Percentiles rank a stretch among this genome's conserved stretches.
phyloP scores from a whole-genome alignment of 1,140 invertebrate species.

The Octopus sinensis region DNA sequence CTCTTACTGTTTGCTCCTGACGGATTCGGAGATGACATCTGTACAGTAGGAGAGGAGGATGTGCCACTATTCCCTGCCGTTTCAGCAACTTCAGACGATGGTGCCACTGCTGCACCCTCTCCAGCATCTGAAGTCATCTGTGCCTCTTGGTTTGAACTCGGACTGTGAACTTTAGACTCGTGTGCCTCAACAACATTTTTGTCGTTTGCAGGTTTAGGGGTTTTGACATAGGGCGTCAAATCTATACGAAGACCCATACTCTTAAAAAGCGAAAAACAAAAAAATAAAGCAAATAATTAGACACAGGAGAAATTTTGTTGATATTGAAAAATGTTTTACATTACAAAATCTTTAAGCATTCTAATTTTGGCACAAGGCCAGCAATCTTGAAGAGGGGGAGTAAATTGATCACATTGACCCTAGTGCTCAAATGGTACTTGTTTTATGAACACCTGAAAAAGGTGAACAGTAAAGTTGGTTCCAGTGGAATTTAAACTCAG shows the following conservation, averaged over 20 bases:
- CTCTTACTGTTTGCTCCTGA: neutral
- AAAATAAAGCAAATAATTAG: neutral
- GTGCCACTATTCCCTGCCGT: neutral
- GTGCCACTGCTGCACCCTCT: neutral
- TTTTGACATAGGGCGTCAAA: conserved; percentile 31
- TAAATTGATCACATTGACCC: too few species aligned
- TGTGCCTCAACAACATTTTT: neutral
- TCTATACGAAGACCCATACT: conserved; percentile 37
- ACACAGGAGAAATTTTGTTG: too few species aligned
- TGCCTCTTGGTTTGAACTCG: conserved; percentile 13
- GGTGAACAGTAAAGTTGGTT: too few species aligned
- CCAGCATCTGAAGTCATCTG: neutral
- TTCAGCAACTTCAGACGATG: neutral
- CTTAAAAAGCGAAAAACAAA: conserved; percentile 26
- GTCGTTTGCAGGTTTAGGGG: neutral
- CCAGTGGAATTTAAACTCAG: too few species aligned
- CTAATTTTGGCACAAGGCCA: too few species aligned
- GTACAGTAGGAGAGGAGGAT: neutral
- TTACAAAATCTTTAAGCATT: too few species aligned
- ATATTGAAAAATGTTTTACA: too few species aligned
- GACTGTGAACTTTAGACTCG: neutral
- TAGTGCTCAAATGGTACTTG: too few species aligned
- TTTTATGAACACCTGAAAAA: too few species aligned
- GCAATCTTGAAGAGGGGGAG: too few species aligned
- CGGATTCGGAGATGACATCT: neutral